Conservation (phyloP, 2,797 vertebrate species). For the Chloroceryle inda region DNA sequence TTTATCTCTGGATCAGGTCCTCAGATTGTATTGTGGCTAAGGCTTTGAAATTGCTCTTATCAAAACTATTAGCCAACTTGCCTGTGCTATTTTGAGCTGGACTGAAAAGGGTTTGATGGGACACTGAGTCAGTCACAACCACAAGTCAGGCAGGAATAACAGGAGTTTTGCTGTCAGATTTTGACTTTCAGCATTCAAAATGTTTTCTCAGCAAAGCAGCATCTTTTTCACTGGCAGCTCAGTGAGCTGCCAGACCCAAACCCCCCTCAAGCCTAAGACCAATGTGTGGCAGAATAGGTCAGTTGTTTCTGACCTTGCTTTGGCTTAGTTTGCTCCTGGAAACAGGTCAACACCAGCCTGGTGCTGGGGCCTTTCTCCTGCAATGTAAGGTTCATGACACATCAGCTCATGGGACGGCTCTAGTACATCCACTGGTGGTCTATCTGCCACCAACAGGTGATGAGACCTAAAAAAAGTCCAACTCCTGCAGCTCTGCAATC, state of each 20-base stretch:
- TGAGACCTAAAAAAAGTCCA: background rate
- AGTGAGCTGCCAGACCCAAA: background rate
- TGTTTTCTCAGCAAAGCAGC: background rate
- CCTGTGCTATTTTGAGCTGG: conserved; percentile 24
- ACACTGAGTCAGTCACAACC: background rate
- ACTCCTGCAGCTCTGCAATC: background rate
- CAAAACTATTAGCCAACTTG: background rate
- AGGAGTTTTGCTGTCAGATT: background rate
- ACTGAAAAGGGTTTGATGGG: background rate
- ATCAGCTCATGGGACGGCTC: background rate
- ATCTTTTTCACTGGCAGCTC: background rate
- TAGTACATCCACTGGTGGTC: background rate
- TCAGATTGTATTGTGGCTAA: conserved; percentile 12
- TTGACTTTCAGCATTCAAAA: background rate
- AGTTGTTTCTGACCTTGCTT: background rate
- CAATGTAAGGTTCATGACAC: background rate
- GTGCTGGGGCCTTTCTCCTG: background rate
- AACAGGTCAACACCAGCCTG: background rate
- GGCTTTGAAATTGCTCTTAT: conserved; percentile 50
- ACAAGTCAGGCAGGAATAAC: background rate
- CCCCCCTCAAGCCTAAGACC: background rate
- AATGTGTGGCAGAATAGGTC: background rate
- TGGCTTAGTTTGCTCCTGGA: background rate
- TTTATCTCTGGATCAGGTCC: conserved; percentile 49
- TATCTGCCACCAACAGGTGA: background rate